phyloP scores from a whole-genome alignment of 2,113 vertebrate species.

The Junco hyemalis region DNA sequence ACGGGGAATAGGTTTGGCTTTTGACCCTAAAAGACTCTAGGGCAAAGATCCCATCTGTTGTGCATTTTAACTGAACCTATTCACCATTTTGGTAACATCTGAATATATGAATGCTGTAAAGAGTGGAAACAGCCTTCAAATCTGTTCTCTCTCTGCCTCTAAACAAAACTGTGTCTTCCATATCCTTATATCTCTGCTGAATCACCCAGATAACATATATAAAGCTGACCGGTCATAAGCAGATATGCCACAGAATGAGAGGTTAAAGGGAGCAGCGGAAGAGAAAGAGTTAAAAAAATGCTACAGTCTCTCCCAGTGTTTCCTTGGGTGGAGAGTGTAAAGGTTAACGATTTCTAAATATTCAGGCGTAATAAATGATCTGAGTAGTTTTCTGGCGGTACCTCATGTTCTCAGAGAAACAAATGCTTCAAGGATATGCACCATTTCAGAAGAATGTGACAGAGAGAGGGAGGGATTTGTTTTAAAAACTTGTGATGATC shows the following conservation, averaged over 20 bases:
- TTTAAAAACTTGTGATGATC: constrained; percentile 21
- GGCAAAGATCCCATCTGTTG: constrained; percentile 58
- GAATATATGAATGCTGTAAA: background rate
- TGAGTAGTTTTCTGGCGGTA: constrained; percentile 64
- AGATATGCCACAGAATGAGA: background rate
- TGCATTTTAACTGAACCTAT: constrained; percentile 6
- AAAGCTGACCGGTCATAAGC: background rate
- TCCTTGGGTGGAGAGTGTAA: constrained; percentile 58
- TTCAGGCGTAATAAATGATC: constrained; percentile 68
- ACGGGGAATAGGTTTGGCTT: background rate
- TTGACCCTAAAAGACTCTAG: constrained; percentile 10
- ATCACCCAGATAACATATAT: background rate
- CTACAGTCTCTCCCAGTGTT: constrained; percentile 31
- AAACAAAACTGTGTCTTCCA: background rate
- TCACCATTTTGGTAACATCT: constrained; percentile 37
- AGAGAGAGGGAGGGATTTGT: constrained; percentile 32
- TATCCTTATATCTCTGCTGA: background rate
- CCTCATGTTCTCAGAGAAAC: constrained; percentile 61
- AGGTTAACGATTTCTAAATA: constrained; percentile 69
- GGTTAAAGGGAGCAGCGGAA: background rate
- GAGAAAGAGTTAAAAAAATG: constrained; percentile 28
- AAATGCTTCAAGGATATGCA: constrained; percentile 55
- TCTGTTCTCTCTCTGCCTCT: background rate
- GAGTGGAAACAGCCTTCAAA: background rate
- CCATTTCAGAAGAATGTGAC: constrained; percentile 67